A percentile compares a stretch with the other conserved stretches of the same genome.
Evolutionary conservation across 2,113 vertebrate species (phyloP).

Genomic region (Stigmatopora nigra): DNA sequence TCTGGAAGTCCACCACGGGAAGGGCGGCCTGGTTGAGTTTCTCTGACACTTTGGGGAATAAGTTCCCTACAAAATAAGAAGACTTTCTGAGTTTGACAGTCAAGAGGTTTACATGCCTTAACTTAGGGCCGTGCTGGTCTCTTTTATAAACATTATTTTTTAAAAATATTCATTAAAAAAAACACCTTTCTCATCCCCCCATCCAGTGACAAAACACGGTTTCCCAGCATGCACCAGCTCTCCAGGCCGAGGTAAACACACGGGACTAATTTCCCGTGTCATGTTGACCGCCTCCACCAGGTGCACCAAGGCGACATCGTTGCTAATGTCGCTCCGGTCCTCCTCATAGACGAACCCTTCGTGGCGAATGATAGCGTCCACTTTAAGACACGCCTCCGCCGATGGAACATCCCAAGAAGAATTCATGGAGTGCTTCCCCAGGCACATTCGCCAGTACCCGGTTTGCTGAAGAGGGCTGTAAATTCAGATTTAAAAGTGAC

Average conservation of each 20-base stretch:
- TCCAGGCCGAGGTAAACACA: constrained; percentile 57
- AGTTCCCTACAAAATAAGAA: constrained; percentile 26
- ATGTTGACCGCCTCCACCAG: constrained; percentile 54
- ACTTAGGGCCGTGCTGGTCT: too few relatives aligned
- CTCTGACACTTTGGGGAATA: constrained; percentile 45
- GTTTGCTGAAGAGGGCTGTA: constrained; percentile 37
- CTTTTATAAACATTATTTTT: too few relatives aligned
- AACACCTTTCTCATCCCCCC: constrained; percentile 67
- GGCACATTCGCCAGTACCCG: constrained; percentile 56
- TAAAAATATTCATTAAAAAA: neutral
- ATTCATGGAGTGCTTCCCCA: constrained; percentile 69
- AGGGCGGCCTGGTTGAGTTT: constrained; percentile 62
- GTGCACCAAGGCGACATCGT: constrained; percentile 66
- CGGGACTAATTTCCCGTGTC: constrained; percentile 59
- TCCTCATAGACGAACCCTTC: constrained; percentile 57
- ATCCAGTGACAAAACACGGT: constrained; percentile 63
- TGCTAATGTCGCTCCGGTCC: constrained; percentile 45
- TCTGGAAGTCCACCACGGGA: constrained; percentile 58
- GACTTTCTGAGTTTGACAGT: neutral
- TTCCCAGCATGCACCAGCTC: constrained; percentile 44
- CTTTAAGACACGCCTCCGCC: constrained; percentile 49
- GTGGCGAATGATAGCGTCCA: constrained; percentile 59
- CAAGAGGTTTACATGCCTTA: too few relatives aligned
- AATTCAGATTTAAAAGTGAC: neutral
- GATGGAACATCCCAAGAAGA: constrained; percentile 54